Evolutionary conservation across 2,888 invertebrate genomes (phyloP), one percentile per base, ranked within the genome.

Genomic region (Emmelina monodactyla): DNA sequence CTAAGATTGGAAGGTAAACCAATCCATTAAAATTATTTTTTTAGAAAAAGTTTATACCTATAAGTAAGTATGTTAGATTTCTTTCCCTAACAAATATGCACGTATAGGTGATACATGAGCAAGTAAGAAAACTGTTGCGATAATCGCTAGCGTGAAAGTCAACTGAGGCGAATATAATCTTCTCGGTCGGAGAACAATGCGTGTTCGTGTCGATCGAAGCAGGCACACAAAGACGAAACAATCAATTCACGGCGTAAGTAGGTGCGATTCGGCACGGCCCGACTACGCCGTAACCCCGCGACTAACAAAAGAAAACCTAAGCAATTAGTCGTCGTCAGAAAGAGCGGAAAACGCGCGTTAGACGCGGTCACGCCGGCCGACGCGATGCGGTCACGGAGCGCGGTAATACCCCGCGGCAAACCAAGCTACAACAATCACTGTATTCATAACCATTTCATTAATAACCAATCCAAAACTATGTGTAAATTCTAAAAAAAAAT

Each of bases 261-360:
- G 75, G 76, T 70, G 73, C 56, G 62, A 79, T 78, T 76, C 68
- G 78, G 58, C 62, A 69, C 71, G 78, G 73, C 63, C 67, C 55
- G 60, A 58, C 63, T 62, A 54, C 68, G 65, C 58, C 63, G 63
- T 63, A 65, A 70, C 71, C 66, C 71, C 78, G 73, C 69, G 72
- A 76, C 76, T 71, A 78, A 76, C 78, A 75, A 78, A 78, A 76
- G 78, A 71, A 79, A 78, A 78, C 76, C 75, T 75, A 73, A 78
- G 78, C 78, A 79, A 79, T 79, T 79, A 79, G 76, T 76, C 78
- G 78, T 67, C 76, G 75, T 67, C 72, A 67, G 78, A 73, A 79
- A 79, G 76, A 78, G 78, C 78, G 78, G 78, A 78, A 79, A 76
- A 79, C 78, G 59, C 69, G 75, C 58, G 66, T 79, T 79, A 66